phyloP scores from a whole-genome alignment of 1,140 invertebrate species.

The Bombus terrestris region DNA sequence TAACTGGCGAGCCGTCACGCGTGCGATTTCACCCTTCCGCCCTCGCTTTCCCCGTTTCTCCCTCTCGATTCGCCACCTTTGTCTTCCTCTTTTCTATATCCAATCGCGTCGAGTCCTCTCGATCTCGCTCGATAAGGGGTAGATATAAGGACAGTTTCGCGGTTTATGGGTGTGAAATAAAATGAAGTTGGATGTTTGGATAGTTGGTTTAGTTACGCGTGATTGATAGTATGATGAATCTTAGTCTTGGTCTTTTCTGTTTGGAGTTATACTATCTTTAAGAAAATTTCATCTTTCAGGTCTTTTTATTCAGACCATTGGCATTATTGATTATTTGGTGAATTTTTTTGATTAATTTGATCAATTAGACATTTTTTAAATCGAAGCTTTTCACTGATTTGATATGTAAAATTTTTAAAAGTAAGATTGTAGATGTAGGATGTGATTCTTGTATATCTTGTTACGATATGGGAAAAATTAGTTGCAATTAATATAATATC shows the following conservation, averaged over 20 bases:
- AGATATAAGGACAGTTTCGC: not conserved
- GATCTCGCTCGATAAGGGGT: not conserved
- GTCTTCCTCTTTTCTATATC: not conserved
- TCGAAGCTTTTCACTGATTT: no score
- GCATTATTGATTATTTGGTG: no score
- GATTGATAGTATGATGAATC: not conserved
- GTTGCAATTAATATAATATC: not conserved
- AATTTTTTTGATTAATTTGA: not conserved
- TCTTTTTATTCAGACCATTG: no score
- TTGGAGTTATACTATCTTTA: no score
- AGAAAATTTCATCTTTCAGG: no score
- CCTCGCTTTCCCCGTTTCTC: slow-evolving; percentile 19
- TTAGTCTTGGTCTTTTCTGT: no score
- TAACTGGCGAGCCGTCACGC: slow-evolving; percentile 58
- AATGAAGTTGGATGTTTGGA: not conserved
- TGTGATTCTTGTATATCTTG: no score
- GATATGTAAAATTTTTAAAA: no score
- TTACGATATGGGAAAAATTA: not conserved
- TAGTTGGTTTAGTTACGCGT: not conserved
- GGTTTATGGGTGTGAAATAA: not conserved
- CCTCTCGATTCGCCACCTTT: not conserved
- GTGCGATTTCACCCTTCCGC: slow-evolving; percentile 48
- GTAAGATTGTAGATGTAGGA: no score
- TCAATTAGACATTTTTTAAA: not conserved
- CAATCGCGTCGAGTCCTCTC: not conserved